Percentiles rank a stretch among this genome's conserved stretches.
phyloP scores from a whole-genome alignment of 2,888 invertebrate genomes.

The Fragum fragum region DNA sequence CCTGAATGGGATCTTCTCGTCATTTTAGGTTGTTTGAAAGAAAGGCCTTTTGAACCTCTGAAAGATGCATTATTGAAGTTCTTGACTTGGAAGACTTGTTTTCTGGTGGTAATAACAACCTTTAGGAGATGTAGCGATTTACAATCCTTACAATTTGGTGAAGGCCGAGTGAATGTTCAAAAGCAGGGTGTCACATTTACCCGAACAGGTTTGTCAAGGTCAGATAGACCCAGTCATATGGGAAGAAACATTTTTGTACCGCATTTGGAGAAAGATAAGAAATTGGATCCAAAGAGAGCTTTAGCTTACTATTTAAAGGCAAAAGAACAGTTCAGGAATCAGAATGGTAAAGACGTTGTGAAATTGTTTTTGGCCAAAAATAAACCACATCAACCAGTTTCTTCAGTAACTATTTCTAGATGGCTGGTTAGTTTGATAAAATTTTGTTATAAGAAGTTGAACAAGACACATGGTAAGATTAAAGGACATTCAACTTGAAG shows the following conservation, averaged over 20 bases:
- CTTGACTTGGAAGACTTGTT: slow-evolving; percentile 33
- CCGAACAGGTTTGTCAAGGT: slow-evolving; percentile 19
- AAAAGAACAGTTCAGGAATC: too few species aligned
- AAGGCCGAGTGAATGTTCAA: slow-evolving; percentile 31
- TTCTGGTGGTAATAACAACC: slow-evolving; percentile 48
- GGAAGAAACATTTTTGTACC: slow-evolving; percentile 37
- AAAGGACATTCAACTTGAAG: too few species aligned
- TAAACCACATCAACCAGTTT: too few species aligned
- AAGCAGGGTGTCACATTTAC: slow-evolving; percentile 34
- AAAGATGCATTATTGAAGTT: slow-evolving; percentile 25
- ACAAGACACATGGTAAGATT: too few species aligned
- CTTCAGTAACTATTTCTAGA: too few species aligned
- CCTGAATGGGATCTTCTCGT: too few species aligned
- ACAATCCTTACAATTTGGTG: slow-evolving; percentile 37
- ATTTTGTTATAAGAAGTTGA: too few species aligned
- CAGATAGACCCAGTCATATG: slow-evolving; percentile 33
- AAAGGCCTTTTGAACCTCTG: slow-evolving; percentile 22
- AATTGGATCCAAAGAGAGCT: slow-evolving; percentile 46
- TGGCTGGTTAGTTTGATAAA: too few species aligned
- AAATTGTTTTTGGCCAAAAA: too few species aligned
- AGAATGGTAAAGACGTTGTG: too few species aligned
- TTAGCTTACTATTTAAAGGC: too few species aligned
- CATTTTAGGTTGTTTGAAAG: background rate
- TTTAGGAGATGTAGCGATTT: slow-evolving; percentile 44
- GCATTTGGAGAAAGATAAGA: slow-evolving; percentile 23